phyloP scores from a whole-genome alignment of 1,140 invertebrate genomes.

The Ceratina australensis region DNA sequence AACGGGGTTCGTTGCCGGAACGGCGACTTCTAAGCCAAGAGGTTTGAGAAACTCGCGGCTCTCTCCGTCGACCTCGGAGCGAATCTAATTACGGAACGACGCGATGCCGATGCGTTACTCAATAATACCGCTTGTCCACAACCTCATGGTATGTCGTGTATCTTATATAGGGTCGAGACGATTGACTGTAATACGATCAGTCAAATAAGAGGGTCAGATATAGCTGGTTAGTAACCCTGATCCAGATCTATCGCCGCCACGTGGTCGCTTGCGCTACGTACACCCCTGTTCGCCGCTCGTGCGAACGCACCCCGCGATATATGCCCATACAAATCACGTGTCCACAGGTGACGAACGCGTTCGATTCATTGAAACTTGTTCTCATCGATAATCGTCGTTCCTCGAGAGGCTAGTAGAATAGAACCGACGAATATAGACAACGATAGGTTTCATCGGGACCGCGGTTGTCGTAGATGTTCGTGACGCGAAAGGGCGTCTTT shows the following conservation, averaged over 20 bases:
- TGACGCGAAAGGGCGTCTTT: no score
- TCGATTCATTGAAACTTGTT: neutral
- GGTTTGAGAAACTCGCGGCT: neutral
- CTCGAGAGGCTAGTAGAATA: no score
- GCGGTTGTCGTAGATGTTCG: no score
- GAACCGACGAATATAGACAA: no score
- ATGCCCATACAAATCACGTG: conserved; percentile 52
- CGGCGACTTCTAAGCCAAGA: neutral
- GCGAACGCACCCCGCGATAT: conserved; percentile 28
- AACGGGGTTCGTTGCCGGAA: no score
- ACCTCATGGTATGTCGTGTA: conserved; percentile 19
- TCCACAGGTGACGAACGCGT: neutral
- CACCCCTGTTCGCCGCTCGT: neutral
- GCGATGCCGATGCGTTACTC: conserved; percentile 67
- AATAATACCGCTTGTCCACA: conserved; percentile 56
- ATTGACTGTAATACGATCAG: conserved; percentile 75
- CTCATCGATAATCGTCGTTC: no score
- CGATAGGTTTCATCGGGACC: no score
- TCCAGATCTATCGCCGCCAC: conserved; percentile 78
- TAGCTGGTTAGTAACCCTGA: conserved; percentile 78
- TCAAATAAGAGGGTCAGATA: conserved; percentile 79
- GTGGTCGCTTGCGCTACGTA: conserved; percentile 66
- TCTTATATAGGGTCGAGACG: conserved; percentile 64
- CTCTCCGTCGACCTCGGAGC: conserved; percentile 25
- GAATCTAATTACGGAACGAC: conserved; percentile 66